Percentiles rank a stretch among this genome's conserved stretches.
phyloP scores from a whole-genome alignment of 2,113 vertebrate genomes.

The Chloropsis hardwickii region DNA sequence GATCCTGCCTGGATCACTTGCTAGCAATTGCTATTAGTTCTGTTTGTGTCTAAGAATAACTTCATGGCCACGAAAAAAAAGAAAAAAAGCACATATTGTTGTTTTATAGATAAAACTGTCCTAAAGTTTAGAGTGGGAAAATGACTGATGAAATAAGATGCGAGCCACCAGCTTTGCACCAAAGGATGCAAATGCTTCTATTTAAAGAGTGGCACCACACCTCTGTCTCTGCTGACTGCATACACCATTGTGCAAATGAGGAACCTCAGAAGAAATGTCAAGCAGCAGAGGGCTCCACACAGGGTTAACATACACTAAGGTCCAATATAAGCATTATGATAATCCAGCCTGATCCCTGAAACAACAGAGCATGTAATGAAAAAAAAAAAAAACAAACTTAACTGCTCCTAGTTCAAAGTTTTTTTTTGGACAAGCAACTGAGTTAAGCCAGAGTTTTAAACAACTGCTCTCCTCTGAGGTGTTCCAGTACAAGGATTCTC shows the following conservation, averaged over 20 bases:
- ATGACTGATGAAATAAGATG: not conserved
- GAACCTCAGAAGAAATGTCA: not conserved
- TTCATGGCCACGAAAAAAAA: not conserved
- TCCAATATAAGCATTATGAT: not conserved
- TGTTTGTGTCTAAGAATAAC: not conserved
- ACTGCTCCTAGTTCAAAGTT: not conserved
- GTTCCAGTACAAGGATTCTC: not conserved
- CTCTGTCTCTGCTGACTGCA: not conserved
- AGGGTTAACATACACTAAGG: not conserved
- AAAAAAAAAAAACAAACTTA: not conserved
- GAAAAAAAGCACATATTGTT: rapidly evolving
- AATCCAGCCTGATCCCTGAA: not conserved
- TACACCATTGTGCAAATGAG: not conserved
- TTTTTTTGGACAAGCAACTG: not conserved
- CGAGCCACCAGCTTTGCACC: not conserved
- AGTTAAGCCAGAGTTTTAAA: not conserved
- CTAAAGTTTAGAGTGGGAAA: not conserved
- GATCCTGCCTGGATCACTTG: not conserved
- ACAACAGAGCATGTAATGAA: not conserved
- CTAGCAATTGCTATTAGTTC: not conserved
- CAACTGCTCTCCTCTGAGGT: not conserved
- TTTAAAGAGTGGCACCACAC: not conserved
- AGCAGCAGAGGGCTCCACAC: not conserved
- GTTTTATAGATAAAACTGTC: not conserved
- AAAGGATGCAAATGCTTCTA: not conserved